A percentile compares a stretch with the other conserved stretches of the same genome.
These are phyloP conservation scores for Pagrus major DNA, from an alignment of 2,113 vertebrate species.

Conservation along the genomic window DNA sequence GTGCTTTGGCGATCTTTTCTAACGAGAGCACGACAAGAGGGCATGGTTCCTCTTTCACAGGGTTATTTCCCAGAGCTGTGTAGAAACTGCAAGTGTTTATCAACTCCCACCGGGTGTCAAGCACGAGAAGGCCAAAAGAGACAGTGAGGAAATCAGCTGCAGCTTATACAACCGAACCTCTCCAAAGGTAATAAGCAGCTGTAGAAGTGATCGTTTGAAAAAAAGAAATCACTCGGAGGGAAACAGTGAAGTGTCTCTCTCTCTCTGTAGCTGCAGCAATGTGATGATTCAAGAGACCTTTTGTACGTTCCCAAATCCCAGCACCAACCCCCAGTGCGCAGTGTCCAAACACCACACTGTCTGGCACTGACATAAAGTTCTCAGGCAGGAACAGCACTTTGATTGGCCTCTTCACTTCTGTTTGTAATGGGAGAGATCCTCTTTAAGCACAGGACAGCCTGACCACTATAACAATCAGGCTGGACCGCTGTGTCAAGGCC, in stretches of 20 bases:
- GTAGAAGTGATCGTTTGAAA: slow-evolving; percentile 29
- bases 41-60: slow-evolving; percentile 80
- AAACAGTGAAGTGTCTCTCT: slow-evolving; percentile 38
- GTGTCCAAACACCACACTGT: slow-evolving; percentile 65
- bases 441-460: slow-evolving; percentile 57
- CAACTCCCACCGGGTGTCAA: slow-evolving; percentile 59
- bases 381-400: slow-evolving; percentile 54
- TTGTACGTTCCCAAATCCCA: slow-evolving; percentile 69
- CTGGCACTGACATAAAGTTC: slow-evolving; percentile 71
- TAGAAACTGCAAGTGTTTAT: slow-evolving; percentile 69
- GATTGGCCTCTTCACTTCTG: slow-evolving; percentile 66
- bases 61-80: slow-evolving; percentile 72
- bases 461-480: slow-evolving; percentile 52
- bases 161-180: slow-evolving; percentile 22
- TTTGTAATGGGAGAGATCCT: slow-evolving; percentile 66
- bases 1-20: slow-evolving; percentile 70
- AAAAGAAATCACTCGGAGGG: slow-evolving; percentile 10
- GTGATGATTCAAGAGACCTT: slow-evolving; percentile 72
- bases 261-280: slow-evolving; percentile 35
- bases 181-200: slow-evolving; percentile 38
- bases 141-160: slow-evolving; percentile 57
- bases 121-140: slow-evolving; percentile 39
- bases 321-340: slow-evolving; percentile 43
- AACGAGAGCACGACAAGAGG: slow-evolving; percentile 68
- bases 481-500: slow-evolving; percentile 48